A percentile compares a stretch with the other conserved stretches of the same genome.
Evolutionary conservation across 2,797 vertebrate species (phyloP).

Genomic region (Ambastaia sidthimunki): DNA sequence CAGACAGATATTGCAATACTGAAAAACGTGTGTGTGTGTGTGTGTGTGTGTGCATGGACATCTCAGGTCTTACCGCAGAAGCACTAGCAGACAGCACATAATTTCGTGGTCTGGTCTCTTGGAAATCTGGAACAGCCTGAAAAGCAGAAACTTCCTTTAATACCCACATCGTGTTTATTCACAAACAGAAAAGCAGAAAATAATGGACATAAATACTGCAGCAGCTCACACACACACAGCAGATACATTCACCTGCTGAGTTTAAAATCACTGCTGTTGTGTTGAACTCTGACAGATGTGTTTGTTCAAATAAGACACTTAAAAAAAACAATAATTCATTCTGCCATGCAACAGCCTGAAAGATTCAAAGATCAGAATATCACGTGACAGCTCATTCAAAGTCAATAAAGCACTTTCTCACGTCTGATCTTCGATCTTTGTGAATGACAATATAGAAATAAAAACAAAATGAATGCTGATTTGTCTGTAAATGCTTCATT

Average conservation of each 20-base stretch:
- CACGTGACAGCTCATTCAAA: neutral
- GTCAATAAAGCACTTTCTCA: neutral
- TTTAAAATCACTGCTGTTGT: neutral
- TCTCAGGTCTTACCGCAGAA: conserved; percentile 86
- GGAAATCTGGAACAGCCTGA: conserved; percentile 92
- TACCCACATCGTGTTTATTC: conserved; percentile 47
- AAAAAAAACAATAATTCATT: neutral
- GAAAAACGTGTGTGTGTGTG: neutral
- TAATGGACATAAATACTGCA: too few species aligned
- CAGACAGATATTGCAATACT: neutral
- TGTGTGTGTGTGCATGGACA: neutral
- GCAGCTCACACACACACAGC: too few species aligned
- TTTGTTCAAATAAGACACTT: too few species aligned
- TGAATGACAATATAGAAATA: conserved; percentile 22
- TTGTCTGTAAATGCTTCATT: too few species aligned
- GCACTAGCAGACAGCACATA: conserved; percentile 96
- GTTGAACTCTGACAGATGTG: too few species aligned
- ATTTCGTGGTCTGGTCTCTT: conserved; percentile 97
- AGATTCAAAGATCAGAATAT: conserved; percentile 39
- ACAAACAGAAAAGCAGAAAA: neutral
- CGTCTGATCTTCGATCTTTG: conserved; percentile 52
- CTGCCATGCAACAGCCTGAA: conserved; percentile 29
- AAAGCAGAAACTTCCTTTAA: conserved; percentile 69
- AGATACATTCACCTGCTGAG: too few species aligned
- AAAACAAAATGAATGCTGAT: neutral